Base-by-base conservation (phyloP, 1,140 invertebrate genomes). In the Drosophila repleta region DNA sequence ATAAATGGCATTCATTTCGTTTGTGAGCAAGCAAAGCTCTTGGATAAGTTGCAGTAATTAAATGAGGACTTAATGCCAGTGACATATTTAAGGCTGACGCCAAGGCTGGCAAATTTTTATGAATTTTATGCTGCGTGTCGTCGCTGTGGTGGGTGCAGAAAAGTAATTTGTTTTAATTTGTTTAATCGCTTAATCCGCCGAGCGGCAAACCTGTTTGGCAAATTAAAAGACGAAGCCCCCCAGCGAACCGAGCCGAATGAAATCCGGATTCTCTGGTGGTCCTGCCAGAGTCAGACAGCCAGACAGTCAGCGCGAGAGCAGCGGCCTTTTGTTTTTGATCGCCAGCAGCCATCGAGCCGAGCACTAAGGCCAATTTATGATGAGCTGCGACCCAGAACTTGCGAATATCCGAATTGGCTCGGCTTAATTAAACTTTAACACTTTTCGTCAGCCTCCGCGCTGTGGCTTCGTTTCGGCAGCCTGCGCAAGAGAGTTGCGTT, bases 151-250 rank as follows among this genome's bases (percentile, higher is more conserved):
- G 84, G 83, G 81, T 90, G 85, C 82, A 87, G 84, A 85, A 89
- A 89, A 84, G 80, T 85, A 89, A 89, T 89, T 90, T 89, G 85
- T 89, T 90, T 89, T 89, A 89, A 89, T 89, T 90, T 89, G 87
- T 79, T 89, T 90, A 89, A 89, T 89, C 85, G 88, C 85, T 89
- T 89, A 89, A 89, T 89, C 85, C 76, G 77, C 65, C 79, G 53
- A 61, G 60, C 72, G 56, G 24, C 26, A 46, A 85, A 85, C 81
- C 82, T 65, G 81, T 85, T 87, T 48, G 29, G 74, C 51, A 87
- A 81, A 87, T 87, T 72, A 82, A 61, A 80, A 64, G 71, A 39
- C 52, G 45, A 32, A 37, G 68, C 62, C 46, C 46, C 37, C 53
- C 46, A 43, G 65, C 49, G 26, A 52, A 43, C 55, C 49, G 49